Base-by-base conservation (phyloP, 2,113 vertebrate species). In the Propithecus coquereli region DNA sequence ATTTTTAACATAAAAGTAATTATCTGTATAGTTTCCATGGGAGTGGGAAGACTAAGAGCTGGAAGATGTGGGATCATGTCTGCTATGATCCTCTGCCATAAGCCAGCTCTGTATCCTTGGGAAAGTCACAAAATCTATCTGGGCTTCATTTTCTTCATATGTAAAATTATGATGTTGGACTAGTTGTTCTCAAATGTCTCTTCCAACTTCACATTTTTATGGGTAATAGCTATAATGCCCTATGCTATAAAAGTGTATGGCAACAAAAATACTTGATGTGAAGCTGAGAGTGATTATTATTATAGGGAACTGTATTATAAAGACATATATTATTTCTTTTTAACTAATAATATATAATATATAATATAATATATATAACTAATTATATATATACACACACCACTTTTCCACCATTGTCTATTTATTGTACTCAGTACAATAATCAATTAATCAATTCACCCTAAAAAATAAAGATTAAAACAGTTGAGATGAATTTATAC, bases 131-230 rank as follows among this genome's bases (percentile, higher is more conserved):
- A 50, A 79, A 59, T 81, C n/a, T 66, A 20, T 45, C 14, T 25
- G 57, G 59, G 70, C 32, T 91, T 95, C 65, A 52, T 57, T 93
- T 66, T 90, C 23, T 50, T 79, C 70, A 18, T 68, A 50, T 77
- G 45, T 93, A 61, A 91, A 97, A 74, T 16, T 66, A 71, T 6
- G 65, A 61, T 81, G 61, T 66, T 77, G 25, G 2, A n/a, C 50
- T 70, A 95, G 50, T 74, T 86, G 92, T 92, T 97, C 27, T 91
- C 66, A 93, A 84, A 45, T 74, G 22, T 82, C 94, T 71, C 91
- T 86, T 82, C 30, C 37, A 85, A 88, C 25, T 77, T 86, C n/a
- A 87, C 16, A 25, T 50, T 63, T 94, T 90, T 59, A 13, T 34
- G 30, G 23, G 12, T 82, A 74, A 66, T 87, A 87, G 77, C 27